These are phyloP conservation scores for Nipponia nippon DNA, from an alignment of 2,113 vertebrate genomes.

Conservation along the genomic window DNA sequence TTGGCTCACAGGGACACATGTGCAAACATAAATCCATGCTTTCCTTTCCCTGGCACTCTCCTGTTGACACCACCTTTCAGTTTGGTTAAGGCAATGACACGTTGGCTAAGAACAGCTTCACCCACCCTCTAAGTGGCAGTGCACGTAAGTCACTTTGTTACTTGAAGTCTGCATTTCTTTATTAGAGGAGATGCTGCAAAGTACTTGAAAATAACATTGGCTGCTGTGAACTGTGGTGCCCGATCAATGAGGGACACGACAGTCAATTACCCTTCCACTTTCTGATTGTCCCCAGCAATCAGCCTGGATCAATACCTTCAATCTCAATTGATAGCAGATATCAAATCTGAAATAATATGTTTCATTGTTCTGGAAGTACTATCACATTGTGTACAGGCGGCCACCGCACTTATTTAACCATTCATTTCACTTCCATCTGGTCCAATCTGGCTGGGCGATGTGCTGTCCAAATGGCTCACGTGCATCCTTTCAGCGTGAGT, in stretches of 20 bases:
- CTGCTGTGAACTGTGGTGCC: slow-evolving; percentile 40
- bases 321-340: slow-evolving; percentile 66
- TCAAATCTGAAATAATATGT: slow-evolving; percentile 9
- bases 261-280: slow-evolving; percentile 74
- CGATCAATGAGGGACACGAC: slow-evolving; percentile 64
- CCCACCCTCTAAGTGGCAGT: slow-evolving; percentile 22
- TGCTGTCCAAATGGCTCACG: background rate
- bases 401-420: background rate
- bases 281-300: slow-evolving; percentile 71
- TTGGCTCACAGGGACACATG: background rate
- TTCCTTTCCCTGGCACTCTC: background rate
- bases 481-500: background rate
- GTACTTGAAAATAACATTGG: slow-evolving; percentile 62
- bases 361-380: background rate
- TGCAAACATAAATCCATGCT: background rate
- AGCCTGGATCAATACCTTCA: slow-evolving; percentile 68
- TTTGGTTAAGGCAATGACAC: background rate
- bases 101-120: slow-evolving; percentile 14
- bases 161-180: slow-evolving; percentile 47
- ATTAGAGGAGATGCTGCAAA: slow-evolving; percentile 64
- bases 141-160: slow-evolving; percentile 42
- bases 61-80: background rate
- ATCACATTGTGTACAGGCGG: background rate
- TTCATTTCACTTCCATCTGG: background rate
- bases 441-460: accelerated